phyloP scores from a whole-genome alignment of 2,888 invertebrate genomes.

The Orthonevra nobilis region DNA sequence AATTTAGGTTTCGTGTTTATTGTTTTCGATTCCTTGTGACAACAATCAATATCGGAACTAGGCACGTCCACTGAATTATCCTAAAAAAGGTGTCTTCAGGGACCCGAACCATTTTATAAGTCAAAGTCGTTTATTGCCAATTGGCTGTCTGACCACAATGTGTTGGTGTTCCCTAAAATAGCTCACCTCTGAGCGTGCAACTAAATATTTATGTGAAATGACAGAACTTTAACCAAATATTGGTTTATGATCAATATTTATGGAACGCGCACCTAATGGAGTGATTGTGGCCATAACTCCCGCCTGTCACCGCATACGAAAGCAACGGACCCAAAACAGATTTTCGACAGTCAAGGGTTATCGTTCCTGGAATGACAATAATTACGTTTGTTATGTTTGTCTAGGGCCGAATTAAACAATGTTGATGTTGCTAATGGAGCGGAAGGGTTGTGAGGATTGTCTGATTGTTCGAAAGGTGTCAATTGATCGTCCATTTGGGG shows the following conservation, averaged over 20 bases:
- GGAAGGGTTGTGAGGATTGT: constrained; percentile 45
- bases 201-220: constrained; percentile 9
- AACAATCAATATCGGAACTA: constrained; percentile 9
- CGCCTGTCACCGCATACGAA: constrained; percentile 19
- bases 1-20: constrained; percentile 50
- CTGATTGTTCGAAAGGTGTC: constrained; percentile 20
- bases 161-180: not conserved
- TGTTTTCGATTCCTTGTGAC: constrained; percentile 24
- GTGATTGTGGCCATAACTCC: constrained; percentile 39
- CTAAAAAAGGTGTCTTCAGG: not conserved
- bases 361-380: constrained; percentile 47
- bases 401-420: constrained; percentile 58
- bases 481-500: constrained; percentile 39
- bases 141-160: not conserved
- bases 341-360: constrained; percentile 33
- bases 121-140: constrained; percentile 21
- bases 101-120: not conserved
- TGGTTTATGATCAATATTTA: constrained; percentile 37
- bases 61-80: constrained; percentile 1
- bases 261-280: constrained; percentile 26
- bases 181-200: not conserved
- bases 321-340: not conserved
- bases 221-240: constrained; percentile 20
- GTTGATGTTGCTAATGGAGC: constrained; percentile 65
- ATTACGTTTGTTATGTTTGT: constrained; percentile 55